Evolutionary conservation across 2,888 invertebrate species (phyloP), one percentile per base, ranked within the genome.

Genomic region (Kryphioiulus occultus): DNA sequence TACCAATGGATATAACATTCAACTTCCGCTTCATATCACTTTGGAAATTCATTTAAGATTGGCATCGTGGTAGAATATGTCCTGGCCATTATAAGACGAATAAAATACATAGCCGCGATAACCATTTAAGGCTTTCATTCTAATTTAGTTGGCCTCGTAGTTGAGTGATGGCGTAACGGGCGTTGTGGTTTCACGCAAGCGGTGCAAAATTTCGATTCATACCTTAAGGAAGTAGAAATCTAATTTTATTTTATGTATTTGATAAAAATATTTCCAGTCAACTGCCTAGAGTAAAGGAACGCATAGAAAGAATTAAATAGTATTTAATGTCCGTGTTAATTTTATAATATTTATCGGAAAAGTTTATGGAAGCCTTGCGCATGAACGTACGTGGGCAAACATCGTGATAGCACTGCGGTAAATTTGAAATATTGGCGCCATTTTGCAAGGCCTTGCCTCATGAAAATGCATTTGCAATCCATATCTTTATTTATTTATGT

Each of bases 1-100:
- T 59, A 59, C 59, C 59, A 59, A 59, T 59, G 59, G n/a, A 59
- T 59, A 22, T 3, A 59, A 59, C 59, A 59, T 59, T 59, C 22
- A 59, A 22, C 59, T 3, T 59, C 59, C 59, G 59, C 59, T 59
- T 59, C 59, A 59, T 59, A 59, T 59, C 59, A 59, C 59, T 59
- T 59, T 59, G 10, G 59, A 59, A 59, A 59, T 59, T 59, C 59
- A 22, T 59, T 59, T 22, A 59, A 59, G 19, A 59, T 19, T 22
- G 7, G n/a, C 59, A 59, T 59, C 22, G 1, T 22, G n/a, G 59
- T 2, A 59, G 59, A 59, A 59, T 59, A 59, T 59, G 59, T 59
- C 19, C 59, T 7, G 22, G 22, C 0, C 59, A 59, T 59, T 59
- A 59, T 59, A 22, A 59, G 59, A 59, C 59, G 59, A 59, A 59